Evolutionary conservation across 2,797 vertebrate genomes (phyloP), one percentile per base, ranked within the genome.

Genomic region (Myripristis jacobus): DNA sequence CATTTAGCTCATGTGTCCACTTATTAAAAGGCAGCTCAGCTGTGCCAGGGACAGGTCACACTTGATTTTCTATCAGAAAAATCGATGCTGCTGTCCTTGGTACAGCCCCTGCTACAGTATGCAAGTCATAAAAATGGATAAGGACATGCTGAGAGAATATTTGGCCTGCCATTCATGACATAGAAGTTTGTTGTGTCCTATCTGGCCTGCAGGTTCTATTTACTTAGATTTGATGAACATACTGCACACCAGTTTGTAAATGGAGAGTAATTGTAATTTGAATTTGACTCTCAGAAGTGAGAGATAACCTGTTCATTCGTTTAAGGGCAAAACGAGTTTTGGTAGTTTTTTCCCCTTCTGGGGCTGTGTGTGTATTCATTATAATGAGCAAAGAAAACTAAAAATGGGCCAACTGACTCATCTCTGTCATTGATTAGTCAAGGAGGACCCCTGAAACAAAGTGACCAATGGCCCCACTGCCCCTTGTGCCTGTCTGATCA

Each of bases 391-490:
- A 56, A 77, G 63, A 68, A 73, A 77, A 62, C 38, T 51, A 65
- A 81, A 82, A 83, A 89, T 80, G 65, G 55, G 64, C 18, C 48
- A 57, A 60, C 58, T 85, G 79, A 77, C 80, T 88, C 75, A 77
- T 82, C 77, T 56, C 46, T 73, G 71, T 89, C 77, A 89, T 82
- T 88, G 89, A 91, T 90, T 89, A 87, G 84, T 88, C 75, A 80
- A 73, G 78, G 80, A 48, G 81, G 68, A 73, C 69, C 73, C 66
- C 61, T 53, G 57, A 83, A 81, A 90, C 86, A 87, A 86, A 89
- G 79, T 78, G 75, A 38, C 58, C 70, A 59, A 41, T 73, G 80
- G 67, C 50, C 74, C 76, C n/a, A 29, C 50, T 31, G n/a, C 55
- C 67, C 62, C 16, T 18, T 31, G 38, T 55, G 72, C n/a, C 71